A percentile compares a stretch with the other conserved stretches of the same genome.
Evolutionary conservation across 2,113 vertebrate species (phyloP).

Genomic region (Hiodon alosoides): DNA sequence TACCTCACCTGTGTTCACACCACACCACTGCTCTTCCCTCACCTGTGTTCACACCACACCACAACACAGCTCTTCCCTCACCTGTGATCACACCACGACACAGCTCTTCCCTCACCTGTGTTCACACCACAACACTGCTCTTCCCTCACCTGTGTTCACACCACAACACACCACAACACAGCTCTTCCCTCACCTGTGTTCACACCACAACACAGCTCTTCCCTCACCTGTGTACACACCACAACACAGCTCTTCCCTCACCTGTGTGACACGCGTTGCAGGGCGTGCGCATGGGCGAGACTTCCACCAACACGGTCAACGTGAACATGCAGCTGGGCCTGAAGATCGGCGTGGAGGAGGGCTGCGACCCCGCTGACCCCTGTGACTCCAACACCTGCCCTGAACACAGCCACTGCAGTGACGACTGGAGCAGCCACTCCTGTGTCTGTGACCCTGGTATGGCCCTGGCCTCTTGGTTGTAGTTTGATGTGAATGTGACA

Average conservation of each 20-base stretch:
- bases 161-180: too few species aligned
- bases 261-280: conserved; percentile 31
- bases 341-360: conserved; percentile 68
- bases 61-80: too few species aligned
- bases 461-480: background rate
- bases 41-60: background rate
- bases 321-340: conserved; percentile 71
- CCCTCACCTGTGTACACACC: background rate
- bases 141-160: too few species aligned
- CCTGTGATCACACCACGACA: too few species aligned
- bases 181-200: too few species aligned
- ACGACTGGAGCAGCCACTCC: conserved; percentile 69
- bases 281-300: conserved; percentile 84
- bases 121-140: too few species aligned
- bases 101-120: too few species aligned
- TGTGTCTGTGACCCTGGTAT: conserved; percentile 77
- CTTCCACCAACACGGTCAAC: conserved; percentile 68
- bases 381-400: conserved; percentile 71
- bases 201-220: background rate
- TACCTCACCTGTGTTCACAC: too few species aligned
- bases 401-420: conserved; percentile 67
- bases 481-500: background rate
- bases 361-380: conserved; percentile 63
- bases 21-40: background rate
- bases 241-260: background rate